Evolutionary conservation across 2,888 invertebrate genomes (phyloP).

Genomic region (Dichetophora obliterata): DNA sequence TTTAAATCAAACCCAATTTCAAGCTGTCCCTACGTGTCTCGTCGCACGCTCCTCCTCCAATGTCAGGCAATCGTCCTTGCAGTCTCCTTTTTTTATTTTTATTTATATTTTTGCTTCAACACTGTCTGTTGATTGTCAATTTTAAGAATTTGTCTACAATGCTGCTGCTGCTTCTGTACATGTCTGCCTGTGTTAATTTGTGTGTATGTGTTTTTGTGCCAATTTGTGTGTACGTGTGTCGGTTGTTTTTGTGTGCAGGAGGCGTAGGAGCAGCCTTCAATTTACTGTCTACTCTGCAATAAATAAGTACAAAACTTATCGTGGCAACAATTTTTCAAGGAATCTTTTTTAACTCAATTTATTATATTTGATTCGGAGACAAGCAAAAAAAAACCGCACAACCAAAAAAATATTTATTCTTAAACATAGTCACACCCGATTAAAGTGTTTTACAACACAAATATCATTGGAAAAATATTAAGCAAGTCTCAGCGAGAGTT

Average conservation of each 20-base stretch:
- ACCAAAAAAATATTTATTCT: not conserved
- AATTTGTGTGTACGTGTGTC: not conserved
- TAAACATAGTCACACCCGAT: too few species aligned
- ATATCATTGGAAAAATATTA: too few species aligned
- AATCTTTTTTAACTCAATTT: too few species aligned
- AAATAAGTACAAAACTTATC: conserved; percentile 24
- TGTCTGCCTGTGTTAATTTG: not conserved
- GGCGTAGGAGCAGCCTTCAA: conserved; percentile 23
- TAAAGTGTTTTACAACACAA: too few species aligned
- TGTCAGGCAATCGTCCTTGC: not conserved
- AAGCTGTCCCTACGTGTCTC: not conserved
- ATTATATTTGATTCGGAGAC: not conserved
- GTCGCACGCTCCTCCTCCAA: not conserved
- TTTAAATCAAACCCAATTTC: conserved; percentile 42
- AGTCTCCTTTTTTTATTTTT: not conserved
- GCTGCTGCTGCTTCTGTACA: not conserved
- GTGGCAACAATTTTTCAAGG: not conserved
- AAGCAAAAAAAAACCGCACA: not conserved
- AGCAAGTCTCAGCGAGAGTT: too few species aligned
- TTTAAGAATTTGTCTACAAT: conserved; percentile 29
- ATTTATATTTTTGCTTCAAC: conserved; percentile 9
- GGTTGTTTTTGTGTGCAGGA: not conserved
- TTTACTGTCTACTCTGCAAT: conserved; percentile 22
- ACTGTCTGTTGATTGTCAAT: conserved; percentile 37
- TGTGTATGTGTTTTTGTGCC: not conserved